Percentiles rank a stretch among this genome's conserved stretches.
Conservation (phyloP, 1,140 invertebrate species). For the Elysia chlorotica region DNA sequence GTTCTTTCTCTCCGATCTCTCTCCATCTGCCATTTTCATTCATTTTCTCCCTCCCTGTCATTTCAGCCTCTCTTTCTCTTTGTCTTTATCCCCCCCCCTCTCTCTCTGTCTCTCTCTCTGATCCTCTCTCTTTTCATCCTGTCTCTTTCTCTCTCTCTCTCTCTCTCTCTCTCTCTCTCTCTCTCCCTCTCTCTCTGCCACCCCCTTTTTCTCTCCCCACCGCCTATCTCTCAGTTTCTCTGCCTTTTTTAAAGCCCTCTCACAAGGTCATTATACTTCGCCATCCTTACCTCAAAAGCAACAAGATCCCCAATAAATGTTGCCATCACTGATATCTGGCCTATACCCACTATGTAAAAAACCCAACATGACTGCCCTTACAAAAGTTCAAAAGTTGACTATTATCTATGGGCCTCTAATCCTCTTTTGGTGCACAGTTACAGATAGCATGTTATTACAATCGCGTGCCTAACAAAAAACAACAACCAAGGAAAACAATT, state of each 20-base stretch:
- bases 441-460: too few species aligned
- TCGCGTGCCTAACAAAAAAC: too few species aligned
- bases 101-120: not conserved
- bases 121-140: conserved; percentile 1
- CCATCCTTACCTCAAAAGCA: not conserved
- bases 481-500: too few species aligned
- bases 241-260: not conserved
- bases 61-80: not conserved
- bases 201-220: not conserved
- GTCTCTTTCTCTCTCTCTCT: conserved; percentile 3
- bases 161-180: not conserved
- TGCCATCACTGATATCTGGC: not conserved
- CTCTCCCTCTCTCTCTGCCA: not conserved
- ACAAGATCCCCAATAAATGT: not conserved
- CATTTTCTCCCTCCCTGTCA: not conserved
- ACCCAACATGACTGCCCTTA: not conserved
- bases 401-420: not conserved
- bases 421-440: too few species aligned
- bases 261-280: not conserved
- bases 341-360: not conserved
- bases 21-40: not conserved
- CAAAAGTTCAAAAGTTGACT: not conserved
- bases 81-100: not conserved
- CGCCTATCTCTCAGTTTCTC: not conserved
- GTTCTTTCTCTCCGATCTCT: not conserved